Evolutionary conservation across 2,888 invertebrate species (phyloP), one percentile per base, ranked within the genome.

Genomic region (Perizoma flavofasciatum): DNA sequence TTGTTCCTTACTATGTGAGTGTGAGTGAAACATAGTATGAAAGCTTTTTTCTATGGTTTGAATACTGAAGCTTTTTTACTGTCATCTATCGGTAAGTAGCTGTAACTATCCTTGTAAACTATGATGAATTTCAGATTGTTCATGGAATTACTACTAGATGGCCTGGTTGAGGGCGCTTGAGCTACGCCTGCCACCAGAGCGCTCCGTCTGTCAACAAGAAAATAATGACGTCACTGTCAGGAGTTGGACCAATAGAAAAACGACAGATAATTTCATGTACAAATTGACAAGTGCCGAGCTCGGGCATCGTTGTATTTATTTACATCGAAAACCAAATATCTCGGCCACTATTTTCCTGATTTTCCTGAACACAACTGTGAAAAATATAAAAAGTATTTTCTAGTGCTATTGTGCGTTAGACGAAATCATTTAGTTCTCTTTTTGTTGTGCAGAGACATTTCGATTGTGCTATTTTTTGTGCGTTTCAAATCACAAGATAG

Each of bases 261-360:
- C 82, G 86, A 87, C 92, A 88, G 81, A 92, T 91, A 89, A 81
- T 88, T 85, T 83, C 72, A 78, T 77, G 79, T 74, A 74, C 71
- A 89, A 90, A 89, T 89, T 90, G 89, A 85, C 89, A 89, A 89
- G 88, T 89, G 77, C 73, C 70, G 72, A 74, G 77, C 74, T 73
- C 72, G 74, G 73, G 74, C 78, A 79, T 62, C 68, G 72, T 67
- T 80, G 75, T 88, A 88, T 88, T 88, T 89, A 89, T 89, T 89
- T 89, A 89, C 86, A 79, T 81, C 73, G 77, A 78, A 82, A 76
- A 51, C 45, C 74, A 73, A 78, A 73, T 70, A 74, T 72, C 77
- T 79, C 76, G 67, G 67, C 68, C 73, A 76, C 70, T 76, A 69
- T 59, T 68, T 69, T 68, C 71, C 66, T 55, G 52, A 63, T 6